These are phyloP conservation scores for Cyprinodon brontotheroides DNA, from an alignment of 2,113 vertebrate species.

Conservation along the genomic window DNA sequence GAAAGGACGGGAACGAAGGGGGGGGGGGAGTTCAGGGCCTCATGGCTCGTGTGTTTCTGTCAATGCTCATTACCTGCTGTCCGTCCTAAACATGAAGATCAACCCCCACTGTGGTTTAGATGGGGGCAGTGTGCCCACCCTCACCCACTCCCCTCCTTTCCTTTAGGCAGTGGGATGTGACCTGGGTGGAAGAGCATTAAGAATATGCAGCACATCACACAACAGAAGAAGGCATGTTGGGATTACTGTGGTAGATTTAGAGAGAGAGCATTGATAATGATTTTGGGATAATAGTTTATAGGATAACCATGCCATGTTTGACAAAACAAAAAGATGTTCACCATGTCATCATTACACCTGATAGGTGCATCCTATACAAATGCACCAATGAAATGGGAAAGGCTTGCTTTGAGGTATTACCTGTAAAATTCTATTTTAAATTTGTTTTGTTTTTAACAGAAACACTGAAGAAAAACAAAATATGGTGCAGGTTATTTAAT, in stretches of 20 bases:
- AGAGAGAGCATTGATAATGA: not conserved
- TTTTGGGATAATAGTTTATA: not conserved
- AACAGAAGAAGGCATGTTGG: too few species aligned
- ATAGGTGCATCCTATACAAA: too few species aligned
- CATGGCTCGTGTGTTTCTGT: constrained; percentile 38
- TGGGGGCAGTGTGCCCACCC: constrained; percentile 12
- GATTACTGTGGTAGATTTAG: not conserved
- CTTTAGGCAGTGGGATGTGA: constrained; percentile 23
- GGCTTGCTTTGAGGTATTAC: not conserved
- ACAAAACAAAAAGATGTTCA: not conserved
- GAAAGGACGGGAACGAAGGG: constrained; percentile 42
- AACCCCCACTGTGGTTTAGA: constrained; percentile 31
- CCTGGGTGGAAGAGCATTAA: constrained; percentile 15
- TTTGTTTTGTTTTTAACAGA: not conserved
- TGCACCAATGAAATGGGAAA: not conserved
- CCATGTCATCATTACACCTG: too few species aligned
- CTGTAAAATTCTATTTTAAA: too few species aligned
- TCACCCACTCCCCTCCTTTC: constrained; percentile 1
- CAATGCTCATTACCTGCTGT: constrained; percentile 64
- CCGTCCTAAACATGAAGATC: constrained; percentile 47
- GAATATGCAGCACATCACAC: too few species aligned
- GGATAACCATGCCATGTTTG: not conserved
- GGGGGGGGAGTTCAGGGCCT: constrained; percentile 26
- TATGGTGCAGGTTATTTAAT: not conserved
- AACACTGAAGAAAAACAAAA: not conserved